A percentile compares a stretch with the other conserved stretches of the same genome.
phyloP scores from a whole-genome alignment of 2,113 vertebrate species.

The Hypomesus transpacificus region DNA sequence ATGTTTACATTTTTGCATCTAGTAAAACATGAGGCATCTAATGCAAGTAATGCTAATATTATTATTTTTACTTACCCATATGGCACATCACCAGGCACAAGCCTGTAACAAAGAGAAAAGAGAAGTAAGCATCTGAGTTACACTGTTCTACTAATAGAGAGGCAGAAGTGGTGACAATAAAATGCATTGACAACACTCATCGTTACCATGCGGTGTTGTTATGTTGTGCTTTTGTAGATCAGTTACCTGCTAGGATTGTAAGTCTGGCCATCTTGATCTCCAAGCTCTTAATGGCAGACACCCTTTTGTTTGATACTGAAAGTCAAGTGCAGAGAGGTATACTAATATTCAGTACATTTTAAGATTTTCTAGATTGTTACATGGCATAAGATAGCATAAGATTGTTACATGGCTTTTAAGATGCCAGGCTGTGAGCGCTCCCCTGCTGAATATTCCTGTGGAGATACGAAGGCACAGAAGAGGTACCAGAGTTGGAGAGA shows the following conservation, averaged over 20 bases:
- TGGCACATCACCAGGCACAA: slow-evolving; percentile 69
- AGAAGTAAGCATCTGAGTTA: neutral
- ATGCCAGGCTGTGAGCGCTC: too few species aligned
- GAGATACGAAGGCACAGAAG: too few species aligned
- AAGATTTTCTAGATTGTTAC: too few species aligned
- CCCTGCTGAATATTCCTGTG: too few species aligned
- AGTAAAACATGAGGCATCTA: neutral
- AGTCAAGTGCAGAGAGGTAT: neutral
- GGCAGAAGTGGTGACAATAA: neutral
- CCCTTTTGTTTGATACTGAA: neutral
- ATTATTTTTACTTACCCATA: slow-evolving; percentile 56
- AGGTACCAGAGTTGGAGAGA: too few species aligned
- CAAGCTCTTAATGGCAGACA: neutral
- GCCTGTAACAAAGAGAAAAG: slow-evolving; percentile 42
- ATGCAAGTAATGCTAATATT: neutral
- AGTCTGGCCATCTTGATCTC: slow-evolving; percentile 54
- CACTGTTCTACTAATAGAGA: too few species aligned
- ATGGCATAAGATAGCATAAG: too few species aligned
- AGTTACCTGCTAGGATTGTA: slow-evolving; percentile 60
- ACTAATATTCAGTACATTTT: too few species aligned
- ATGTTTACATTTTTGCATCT: neutral
- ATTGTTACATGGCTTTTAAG: too few species aligned
- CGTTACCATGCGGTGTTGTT: neutral
- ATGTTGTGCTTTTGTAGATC: neutral
- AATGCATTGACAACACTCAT: neutral